Conservation (phyloP, 2,113 vertebrate species). For the Melanerpes aurifrons region DNA sequence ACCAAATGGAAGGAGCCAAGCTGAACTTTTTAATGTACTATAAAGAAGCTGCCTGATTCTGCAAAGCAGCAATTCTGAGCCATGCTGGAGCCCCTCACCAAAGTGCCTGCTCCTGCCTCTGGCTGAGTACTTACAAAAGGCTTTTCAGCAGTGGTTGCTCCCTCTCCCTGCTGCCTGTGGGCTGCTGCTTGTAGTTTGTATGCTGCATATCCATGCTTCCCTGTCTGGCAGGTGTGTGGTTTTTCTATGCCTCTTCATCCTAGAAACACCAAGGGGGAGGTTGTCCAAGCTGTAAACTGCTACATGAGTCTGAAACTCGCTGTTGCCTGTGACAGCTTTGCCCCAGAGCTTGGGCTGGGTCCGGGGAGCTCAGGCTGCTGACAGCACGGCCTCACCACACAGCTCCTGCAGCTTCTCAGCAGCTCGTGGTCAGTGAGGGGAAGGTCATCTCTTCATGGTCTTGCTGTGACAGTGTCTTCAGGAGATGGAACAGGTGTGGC, state of each 20-base stretch:
- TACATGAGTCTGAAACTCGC: rapidly evolving
- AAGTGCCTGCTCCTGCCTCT: not conserved
- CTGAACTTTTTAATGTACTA: not conserved
- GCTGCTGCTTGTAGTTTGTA: not conserved
- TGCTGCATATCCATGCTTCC: not conserved
- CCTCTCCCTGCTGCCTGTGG: not conserved
- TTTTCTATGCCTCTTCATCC: not conserved
- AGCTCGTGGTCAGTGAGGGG: not conserved
- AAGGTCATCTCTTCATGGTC: rapidly evolving
- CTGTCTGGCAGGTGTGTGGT: not conserved
- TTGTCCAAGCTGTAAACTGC: not conserved
- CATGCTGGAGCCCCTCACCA: rapidly evolving
- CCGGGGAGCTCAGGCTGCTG: not conserved
- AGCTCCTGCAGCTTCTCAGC: not conserved
- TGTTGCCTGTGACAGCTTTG: not conserved
- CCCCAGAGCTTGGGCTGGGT: rapidly evolving
- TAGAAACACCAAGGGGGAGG: not conserved
- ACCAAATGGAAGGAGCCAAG: not conserved
- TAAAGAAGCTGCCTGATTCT: not conserved
- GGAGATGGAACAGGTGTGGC: not conserved
- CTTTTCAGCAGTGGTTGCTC: not conserved
- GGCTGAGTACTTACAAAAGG: not conserved
- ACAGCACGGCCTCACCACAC: not conserved
- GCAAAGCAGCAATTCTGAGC: not conserved
- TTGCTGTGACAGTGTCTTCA: not conserved